These are phyloP conservation scores for Drosophila fuyamai DNA, from an alignment of 1,140 invertebrate species.

Conservation along the genomic window DNA sequence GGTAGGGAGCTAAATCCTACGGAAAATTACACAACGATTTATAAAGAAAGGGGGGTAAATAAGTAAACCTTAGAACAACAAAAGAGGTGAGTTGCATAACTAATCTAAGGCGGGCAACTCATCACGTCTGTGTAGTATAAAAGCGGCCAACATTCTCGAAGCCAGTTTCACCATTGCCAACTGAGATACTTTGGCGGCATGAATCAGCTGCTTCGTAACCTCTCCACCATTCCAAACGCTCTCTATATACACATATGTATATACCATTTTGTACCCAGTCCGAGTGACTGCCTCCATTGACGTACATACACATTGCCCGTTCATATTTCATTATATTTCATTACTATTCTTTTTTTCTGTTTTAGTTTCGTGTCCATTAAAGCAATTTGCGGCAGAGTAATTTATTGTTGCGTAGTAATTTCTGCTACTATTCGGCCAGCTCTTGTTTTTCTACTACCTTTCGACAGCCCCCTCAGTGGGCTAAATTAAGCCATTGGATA, in stretches of 20 bases:
- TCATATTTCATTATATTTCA: constrained; percentile 66
- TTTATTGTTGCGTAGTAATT: constrained; percentile 31
- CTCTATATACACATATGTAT: background rate
- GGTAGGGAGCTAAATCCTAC: background rate
- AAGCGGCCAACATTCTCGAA: constrained; percentile 17
- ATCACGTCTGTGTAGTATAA: constrained; percentile 3
- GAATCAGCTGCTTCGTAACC: constrained; percentile 63
- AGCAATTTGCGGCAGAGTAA: constrained; percentile 57
- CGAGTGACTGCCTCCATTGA: constrained; percentile 51
- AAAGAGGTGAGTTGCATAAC: constrained; percentile 20
- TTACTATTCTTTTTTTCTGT: constrained; percentile 32
- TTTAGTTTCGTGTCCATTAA: constrained; percentile 55
- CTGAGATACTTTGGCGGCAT: constrained; percentile 38
- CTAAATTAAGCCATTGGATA: constrained; percentile 41
- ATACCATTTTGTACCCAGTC: constrained; percentile 7
- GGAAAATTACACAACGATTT: background rate
- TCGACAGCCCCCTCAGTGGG: constrained; percentile 2
- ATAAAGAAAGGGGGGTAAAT: background rate
- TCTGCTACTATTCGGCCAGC: constrained; percentile 23
- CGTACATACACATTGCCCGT: constrained; percentile 44
- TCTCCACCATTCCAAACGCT: constrained; percentile 5
- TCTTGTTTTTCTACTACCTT: constrained; percentile 12
- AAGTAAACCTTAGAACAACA: background rate
- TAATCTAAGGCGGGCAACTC: constrained; percentile 8
- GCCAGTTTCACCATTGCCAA: constrained; percentile 34